Evolutionary conservation across 1,140 invertebrate species (phyloP), one percentile per base, ranked within the genome.

Genomic region (Copidosoma floridanum): DNA sequence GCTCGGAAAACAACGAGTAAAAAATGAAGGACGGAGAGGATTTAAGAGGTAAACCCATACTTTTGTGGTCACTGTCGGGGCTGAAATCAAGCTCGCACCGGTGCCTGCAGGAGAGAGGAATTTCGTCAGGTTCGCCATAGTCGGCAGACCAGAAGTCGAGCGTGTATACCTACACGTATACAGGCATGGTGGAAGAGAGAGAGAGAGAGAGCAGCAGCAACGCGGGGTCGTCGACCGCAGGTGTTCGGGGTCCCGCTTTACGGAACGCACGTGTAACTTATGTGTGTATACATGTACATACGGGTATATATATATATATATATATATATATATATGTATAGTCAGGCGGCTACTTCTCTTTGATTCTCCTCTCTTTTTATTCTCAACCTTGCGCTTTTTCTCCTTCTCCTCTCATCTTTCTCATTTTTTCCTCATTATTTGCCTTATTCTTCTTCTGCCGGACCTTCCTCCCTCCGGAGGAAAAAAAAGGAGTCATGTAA

Each of bases 161-260:
- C n/a, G n/a, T n/a, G n/a, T n/a, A n/a, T n/a, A n/a, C n/a, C n/a
- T n/a, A n/a, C n/a, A n/a, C n/a, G n/a, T n/a, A n/a, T n/a, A n/a
- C n/a, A n/a, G 14, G 32, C 14, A 35, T 43, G 6, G 44, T 10
- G 20, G n/a, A n/a, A 23, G 47, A 29, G 27, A 16, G 47, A 29
- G 47, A 51, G 26, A 29, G 1, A 32, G 47, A 14, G 47, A 29
- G 57, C 66, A 68, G 64, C 61, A 68, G 62, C 41, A 41, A 58
- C 26, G 21, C 18, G 27, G 65, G 75, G 74, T 79, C 78, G 68
- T 77, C 71, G 78, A 78, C 76, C 78, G 75, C 78, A 79, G 78
- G 76, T 80, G 75, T 72, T 73, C 50, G 56, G 56, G 47, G 20
- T 35, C 46, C 56, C 56, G 56, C 46, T 58, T 58, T 44, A 58